Conservation (phyloP, 2,113 vertebrate genomes). For the Taurulus bubalis region DNA sequence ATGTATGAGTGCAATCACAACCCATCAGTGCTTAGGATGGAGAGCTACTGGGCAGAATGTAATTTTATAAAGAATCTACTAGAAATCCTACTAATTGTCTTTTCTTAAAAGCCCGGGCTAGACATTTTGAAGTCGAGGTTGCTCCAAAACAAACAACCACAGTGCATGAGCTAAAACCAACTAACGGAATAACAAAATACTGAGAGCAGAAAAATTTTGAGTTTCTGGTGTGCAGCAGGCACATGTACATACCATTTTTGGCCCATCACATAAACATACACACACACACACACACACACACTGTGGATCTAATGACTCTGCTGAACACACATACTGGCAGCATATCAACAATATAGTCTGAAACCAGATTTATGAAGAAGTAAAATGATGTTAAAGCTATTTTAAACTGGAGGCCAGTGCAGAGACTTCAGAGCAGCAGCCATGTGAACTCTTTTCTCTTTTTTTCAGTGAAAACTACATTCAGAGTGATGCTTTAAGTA, state of each 20-base stretch:
- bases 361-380: slow-evolving; percentile 1
- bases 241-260: background rate
- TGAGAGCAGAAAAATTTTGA: background rate
- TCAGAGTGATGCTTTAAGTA: slow-evolving; percentile 43
- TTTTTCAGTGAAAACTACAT: slow-evolving; percentile 5
- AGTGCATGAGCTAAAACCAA: slow-evolving; percentile 40
- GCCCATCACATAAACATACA: background rate
- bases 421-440: slow-evolving; percentile 17
- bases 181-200: slow-evolving; percentile 20
- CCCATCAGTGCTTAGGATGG: background rate
- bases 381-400: slow-evolving; percentile 15
- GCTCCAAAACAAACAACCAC: slow-evolving; percentile 55
- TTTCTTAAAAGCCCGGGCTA: slow-evolving; percentile 25
- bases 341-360: slow-evolving; percentile 4
- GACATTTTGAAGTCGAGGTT: slow-evolving; percentile 41
- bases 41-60: background rate
- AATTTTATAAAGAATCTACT: slow-evolving; percentile 13
- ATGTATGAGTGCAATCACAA: background rate
- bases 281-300: too few species aligned
- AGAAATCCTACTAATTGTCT: slow-evolving; percentile 25
- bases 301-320: background rate
- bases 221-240: slow-evolving; percentile 9
- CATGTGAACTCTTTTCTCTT: slow-evolving; percentile 16
- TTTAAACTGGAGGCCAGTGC: slow-evolving; percentile 13
- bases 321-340: background rate